Base-by-base conservation (phyloP, 2,797 vertebrate species). In the Champsocephalus gunnari region DNA sequence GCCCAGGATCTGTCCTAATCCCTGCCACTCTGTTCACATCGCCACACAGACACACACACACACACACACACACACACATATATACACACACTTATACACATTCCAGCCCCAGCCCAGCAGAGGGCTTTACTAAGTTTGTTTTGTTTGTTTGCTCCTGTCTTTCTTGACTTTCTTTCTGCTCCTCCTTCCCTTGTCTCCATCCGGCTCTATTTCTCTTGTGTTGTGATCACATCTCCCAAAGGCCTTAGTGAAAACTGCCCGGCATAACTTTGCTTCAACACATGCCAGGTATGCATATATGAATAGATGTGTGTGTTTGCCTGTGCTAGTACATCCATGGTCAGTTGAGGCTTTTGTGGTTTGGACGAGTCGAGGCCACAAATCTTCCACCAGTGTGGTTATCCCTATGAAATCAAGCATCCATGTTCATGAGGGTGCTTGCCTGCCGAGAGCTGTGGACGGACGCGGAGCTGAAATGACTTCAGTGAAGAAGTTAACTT, bases 1-100 rank as follows among this genome's bases (percentile, higher is more conserved):
- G 93, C 92, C 84, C 89, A 91, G 95, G 95, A 95, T 96, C 93
- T 92, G 89, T 92, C 87, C 91, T 95, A 96, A 95, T 95, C 95
- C 94, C 88, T 61, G 84, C 87, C 94, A 93, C 94, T 95, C 94
- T 95, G 93, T 94, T 95, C 93, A 90, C 89, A 90, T 89, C 75
- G 82, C 75, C 80, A 73, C 87, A 80, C 86, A 77, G 34, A 79
- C 70, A 87, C 28, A 80, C 86, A 77, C 41, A 19, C 19, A 19
- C 19, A 19, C 19, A 19, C 19, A 19, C 24, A 28, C 24, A 24
- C 24, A 28, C 24, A 28, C 87, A 77, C 85, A 74, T 24, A 75
- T 65, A 88, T 83, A 66, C 53, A 14, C 17, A 51, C 49, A 48
- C 47, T 16, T 67, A 77, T 80, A 72, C 75, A 86, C 83, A 81